A percentile compares a stretch with the other conserved stretches of the same genome.
Evolutionary conservation across 2,113 vertebrate species (phyloP).

Genomic region (Pterocles burchelli): DNA sequence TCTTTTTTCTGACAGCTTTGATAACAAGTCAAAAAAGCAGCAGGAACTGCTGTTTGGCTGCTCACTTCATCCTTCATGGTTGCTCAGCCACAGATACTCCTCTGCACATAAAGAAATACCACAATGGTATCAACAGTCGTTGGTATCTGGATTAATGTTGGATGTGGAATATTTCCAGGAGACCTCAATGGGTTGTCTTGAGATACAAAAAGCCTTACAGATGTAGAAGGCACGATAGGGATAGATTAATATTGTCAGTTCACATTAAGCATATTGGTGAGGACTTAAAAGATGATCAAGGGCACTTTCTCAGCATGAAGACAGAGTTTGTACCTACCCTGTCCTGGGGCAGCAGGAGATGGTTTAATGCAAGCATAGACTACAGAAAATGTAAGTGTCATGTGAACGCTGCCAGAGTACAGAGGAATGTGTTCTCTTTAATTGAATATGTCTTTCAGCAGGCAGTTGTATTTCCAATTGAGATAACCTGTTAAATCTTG

Average conservation of each 20-base stretch:
- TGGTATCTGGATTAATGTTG: background rate
- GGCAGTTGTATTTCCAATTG: background rate
- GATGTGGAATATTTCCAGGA: background rate
- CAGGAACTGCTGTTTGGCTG: background rate
- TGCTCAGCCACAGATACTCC: background rate
- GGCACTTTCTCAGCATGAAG: background rate
- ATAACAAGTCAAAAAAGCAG: background rate
- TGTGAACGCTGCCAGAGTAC: fast-evolving
- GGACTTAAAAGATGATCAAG: background rate
- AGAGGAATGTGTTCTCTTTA: background rate
- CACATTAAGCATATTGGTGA: fast-evolving
- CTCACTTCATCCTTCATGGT: background rate
- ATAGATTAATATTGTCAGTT: background rate
- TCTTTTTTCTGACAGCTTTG: background rate
- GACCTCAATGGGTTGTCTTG: background rate
- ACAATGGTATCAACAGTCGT: fast-evolving
- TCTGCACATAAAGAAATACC: background rate
- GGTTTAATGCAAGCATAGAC: background rate
- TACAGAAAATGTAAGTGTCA: background rate
- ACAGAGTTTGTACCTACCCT: background rate
- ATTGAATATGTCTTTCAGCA: background rate
- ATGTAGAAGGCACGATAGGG: background rate
- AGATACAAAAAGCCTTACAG: background rate
- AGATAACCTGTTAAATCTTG: background rate
- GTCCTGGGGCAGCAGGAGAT: background rate